Evolutionary conservation across 2,797 vertebrate species (phyloP), one percentile per base, ranked within the genome.

Genomic region (Platyrinchus mystaceus): DNA sequence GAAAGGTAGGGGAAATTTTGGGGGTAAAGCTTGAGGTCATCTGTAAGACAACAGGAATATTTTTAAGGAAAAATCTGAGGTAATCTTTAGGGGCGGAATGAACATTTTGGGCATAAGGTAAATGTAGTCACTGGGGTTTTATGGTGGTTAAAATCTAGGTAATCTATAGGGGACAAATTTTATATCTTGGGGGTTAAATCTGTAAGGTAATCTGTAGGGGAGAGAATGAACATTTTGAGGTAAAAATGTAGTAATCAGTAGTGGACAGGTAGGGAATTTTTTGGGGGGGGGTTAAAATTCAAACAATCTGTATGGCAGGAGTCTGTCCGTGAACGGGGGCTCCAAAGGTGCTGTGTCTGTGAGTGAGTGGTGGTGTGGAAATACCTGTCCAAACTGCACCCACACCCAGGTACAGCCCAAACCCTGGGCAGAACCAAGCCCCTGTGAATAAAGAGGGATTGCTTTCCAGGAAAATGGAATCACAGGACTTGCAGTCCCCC

Each of bases 261-360:
- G 14, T 8, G 58, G n/a, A 9, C 50, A 53, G 10, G 14, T 12
- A 34, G 50, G 18, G 30, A 27, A 6, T 23, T 58, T 52, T 15
- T 18, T 37, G 8, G 37, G 2, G 3, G 8, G 13, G 24, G 5
- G 5, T 39, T 39, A 44, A 52, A 11, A 9, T 12, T 71, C 58
- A 64, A 19, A 34, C 52, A 46, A 46, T 41, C 18, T 3, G 4
- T 22, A 9, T 8, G 27, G 11, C 43, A n/a, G 63, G 55, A 75
- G 63, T 16, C 32, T 55, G 15, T 30, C 2, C 0, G 5, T 10
- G 43, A n/a, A 9, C 1, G 0, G 32, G 18, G 0, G 1, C 47
- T 62, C 22, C 36, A 6, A n/a, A 58, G 50, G 59, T 1, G 7
- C 63, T 22, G 68, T 32, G 3, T 12, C 17, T 49, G 78, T 20